Evolutionary conservation across 1,140 invertebrate species (phyloP).

Genomic region (Aphaenogaster floridana): DNA sequence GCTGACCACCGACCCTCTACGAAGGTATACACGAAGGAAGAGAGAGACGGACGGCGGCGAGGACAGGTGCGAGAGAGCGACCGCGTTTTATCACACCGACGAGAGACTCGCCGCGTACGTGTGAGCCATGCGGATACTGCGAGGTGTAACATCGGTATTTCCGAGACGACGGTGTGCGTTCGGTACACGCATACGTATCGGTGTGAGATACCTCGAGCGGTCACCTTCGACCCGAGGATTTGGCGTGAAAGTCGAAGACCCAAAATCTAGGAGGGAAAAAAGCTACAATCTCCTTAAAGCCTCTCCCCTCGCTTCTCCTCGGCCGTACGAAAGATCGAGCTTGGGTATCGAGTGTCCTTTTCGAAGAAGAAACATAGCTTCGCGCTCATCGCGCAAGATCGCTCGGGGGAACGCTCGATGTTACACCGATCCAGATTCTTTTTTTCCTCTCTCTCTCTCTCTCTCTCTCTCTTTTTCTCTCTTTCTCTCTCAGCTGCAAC

Average conservation of each 20-base stretch:
- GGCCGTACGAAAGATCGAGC: background rate
- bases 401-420: background rate
- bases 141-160: constrained; percentile 70
- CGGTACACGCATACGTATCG: background rate
- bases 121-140: constrained; percentile 60
- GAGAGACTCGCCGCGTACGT: constrained; percentile 12
- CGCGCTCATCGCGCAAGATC: background rate
- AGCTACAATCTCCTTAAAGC: background rate
- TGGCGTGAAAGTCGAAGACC: constrained; percentile 23
- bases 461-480: background rate
- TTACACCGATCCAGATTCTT: background rate
- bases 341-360: background rate
- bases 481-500: background rate
- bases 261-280: background rate
- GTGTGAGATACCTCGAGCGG: constrained; percentile 23
- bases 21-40: constrained; percentile 57
- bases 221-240: constrained; percentile 34
- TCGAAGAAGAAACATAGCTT: background rate
- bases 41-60: constrained; percentile 33
- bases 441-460: background rate
- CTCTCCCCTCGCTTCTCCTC: background rate
- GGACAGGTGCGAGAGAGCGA: constrained; percentile 31
- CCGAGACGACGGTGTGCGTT: constrained; percentile 54
- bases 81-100: constrained; percentile 70
- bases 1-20: constrained; percentile 70